Evolutionary conservation across 2,888 invertebrate species (phyloP).

Genomic region (Synergus umbraculus): DNA sequence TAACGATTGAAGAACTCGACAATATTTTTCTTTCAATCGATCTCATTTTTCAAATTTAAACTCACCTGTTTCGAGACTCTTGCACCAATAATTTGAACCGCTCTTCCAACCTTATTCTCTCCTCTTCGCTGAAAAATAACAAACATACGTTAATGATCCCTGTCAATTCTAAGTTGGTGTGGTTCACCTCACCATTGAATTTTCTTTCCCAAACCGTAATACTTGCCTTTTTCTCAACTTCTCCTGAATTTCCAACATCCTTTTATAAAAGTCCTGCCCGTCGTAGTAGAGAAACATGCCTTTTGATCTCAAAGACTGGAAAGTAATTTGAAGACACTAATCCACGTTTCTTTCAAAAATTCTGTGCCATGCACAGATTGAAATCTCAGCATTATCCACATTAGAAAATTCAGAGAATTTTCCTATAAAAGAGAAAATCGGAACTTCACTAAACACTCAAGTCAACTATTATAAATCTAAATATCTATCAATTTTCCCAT

Average conservation of each 20-base stretch:
- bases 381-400: constrained; percentile 2
- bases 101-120: constrained; percentile 71
- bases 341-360: constrained; percentile 16
- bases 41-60: background rate
- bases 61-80: constrained; percentile 71
- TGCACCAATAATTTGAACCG: constrained; percentile 69
- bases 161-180: background rate
- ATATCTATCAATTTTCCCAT: background rate
- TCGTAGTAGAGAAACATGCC: constrained; percentile 62
- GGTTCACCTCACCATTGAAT: background rate
- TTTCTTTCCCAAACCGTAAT: background rate
- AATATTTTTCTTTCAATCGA: constrained; percentile 23
- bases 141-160: constrained; percentile 27
- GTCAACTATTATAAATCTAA: background rate
- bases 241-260: constrained; percentile 73
- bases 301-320: constrained; percentile 26
- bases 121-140: constrained; percentile 68
- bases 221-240: constrained; percentile 70
- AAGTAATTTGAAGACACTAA: constrained; percentile 11
- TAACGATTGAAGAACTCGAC: background rate
- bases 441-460: background rate
- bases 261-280: constrained; percentile 68
- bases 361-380: background rate
- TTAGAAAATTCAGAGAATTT: constrained; percentile 26
- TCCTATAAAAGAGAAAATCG: background rate